A percentile compares a stretch with the other conserved stretches of the same genome.
These are phyloP conservation scores for Theonella swinhoei DNA, from an alignment of 37 sponge, comb jelly and placozoan species.

Conservation along the genomic window DNA sequence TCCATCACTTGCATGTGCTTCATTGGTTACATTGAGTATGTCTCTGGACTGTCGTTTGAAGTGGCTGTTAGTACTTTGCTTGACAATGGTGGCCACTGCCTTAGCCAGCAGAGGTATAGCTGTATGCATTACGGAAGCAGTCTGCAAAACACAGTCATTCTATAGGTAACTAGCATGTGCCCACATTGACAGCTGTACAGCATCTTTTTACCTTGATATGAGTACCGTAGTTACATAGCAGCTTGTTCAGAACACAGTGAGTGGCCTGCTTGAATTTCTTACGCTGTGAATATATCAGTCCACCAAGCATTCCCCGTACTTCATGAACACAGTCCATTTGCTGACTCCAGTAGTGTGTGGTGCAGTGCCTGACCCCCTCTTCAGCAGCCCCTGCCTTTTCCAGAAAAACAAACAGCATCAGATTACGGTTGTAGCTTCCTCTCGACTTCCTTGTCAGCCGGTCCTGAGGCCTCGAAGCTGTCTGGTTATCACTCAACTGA, in stretches of 20 bases:
- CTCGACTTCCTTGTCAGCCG: no score
- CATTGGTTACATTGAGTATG: conserved; percentile 3
- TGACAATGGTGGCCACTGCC: conserved; percentile 52
- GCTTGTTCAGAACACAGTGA: conserved; percentile 57
- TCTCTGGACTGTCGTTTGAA: conserved; percentile 32
- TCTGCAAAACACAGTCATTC: conserved; percentile 12
- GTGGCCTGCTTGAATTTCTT: conserved; percentile 31
- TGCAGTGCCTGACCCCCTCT: background rate
- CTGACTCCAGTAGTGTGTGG: conserved; percentile 21
- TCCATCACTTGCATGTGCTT: background rate
- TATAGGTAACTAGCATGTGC: no score
- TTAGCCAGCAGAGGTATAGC: conserved; percentile 35
- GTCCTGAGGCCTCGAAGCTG: no score
- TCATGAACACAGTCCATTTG: background rate
- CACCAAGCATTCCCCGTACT: conserved; percentile 6
- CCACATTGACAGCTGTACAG: no score
- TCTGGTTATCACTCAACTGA: no score
- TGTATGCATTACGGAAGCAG: background rate
- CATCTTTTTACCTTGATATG: conserved; percentile 26
- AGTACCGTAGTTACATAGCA: conserved; percentile 55
- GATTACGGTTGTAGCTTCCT: background rate
- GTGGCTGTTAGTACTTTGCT: conserved; percentile 9
- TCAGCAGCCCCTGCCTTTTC: background rate
- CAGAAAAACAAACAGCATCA: conserved; percentile 44
- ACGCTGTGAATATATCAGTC: background rate